Evolutionary conservation across 2,797 vertebrate genomes (phyloP), one percentile per base, ranked within the genome.

Genomic region (Acrossocheilus wenchowensis): DNA sequence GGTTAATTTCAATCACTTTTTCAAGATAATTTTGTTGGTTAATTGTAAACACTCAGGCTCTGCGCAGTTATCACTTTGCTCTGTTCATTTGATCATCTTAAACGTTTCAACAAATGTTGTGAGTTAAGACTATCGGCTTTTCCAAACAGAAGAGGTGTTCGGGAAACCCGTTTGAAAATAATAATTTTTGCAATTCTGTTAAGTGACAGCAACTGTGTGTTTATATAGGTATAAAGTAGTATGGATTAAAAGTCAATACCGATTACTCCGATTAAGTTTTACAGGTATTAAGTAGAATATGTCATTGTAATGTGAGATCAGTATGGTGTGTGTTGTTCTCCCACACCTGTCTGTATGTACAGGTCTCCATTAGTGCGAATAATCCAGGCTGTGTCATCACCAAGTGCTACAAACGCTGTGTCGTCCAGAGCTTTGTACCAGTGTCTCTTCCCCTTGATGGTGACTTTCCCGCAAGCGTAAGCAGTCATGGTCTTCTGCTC

Each of bases 401-500:
- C 97, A 86, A 99, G 93, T 26, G 98, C 96, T 26, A 99, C 96
- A 30, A 97, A 99, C 0, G 95, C 95, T 0, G 97, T 94, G 85
- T 98, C 96, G 14, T 97, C 97, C 90, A 97, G 93, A 17, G 98
- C 98, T 90, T 99, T 98, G 2, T 99, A 99, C 98, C 98, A 99
- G 91, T 99, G 98, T 3, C 98, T 95, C 87, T 97, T 98, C 34
- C 97, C 97, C 92, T 96, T 97, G 52, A 96, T 97, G 3, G 97
- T 96, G 2, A 98, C 97, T 93, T 99, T 99, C 4, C 97, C 97
- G 87, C 98, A 98, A 1, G 98, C 98, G 69, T 96, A 99, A 0
- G 98, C 98, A 11, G 97, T 97, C 94, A 97, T 96, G 41, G 94
- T 97, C 89, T 97, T 98, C 94, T 98, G 98, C 88, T 99, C 97